Evolutionary conservation across 1,140 invertebrate species (phyloP), one percentile per base, ranked within the genome.

Genomic region (Drosophila aff.): DNA sequence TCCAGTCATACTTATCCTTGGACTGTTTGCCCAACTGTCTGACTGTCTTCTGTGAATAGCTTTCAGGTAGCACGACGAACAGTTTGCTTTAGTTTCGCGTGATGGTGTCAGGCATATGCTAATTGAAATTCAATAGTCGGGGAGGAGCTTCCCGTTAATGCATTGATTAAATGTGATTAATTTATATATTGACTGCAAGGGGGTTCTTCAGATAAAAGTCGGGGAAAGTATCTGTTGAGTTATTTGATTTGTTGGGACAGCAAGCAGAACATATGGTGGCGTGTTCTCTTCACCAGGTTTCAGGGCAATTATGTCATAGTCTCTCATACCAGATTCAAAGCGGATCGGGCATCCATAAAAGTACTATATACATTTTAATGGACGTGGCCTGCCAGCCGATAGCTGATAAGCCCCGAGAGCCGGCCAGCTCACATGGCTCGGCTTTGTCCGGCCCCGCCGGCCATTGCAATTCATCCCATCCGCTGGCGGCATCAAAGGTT

Each of bases 21-120:
- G 13, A 46, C 40, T 71, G 61, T 81, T 84, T 84, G 78, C 53
- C 41, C 72, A 76, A 46, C 64, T 61, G 81, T 75, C 81, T 80
- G 57, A 21, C 36, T 71, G 15, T 21, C 50, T 36, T 33, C 18
- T 53, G 52, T 38, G 3, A 60, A 50, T 31, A 47, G 43, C 38
- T 44, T 49, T 58, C 55, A 63, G 55, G 47, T 73, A 23, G 46
- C 26, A 43, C 40, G 68, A 40, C 33, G 1, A 15, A 33, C 33
- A 53, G 28, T 46, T 76, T 66, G 46, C 44, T 33, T 46, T 41
- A 53, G 44, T 46, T 41, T 66, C 38, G 50, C 47, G 53, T 66
- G 61, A 66, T 76, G 21, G 33, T 76, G 40, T 23, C 72, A 53
- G 41, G 16, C 47, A 44, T 38, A 66, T 76, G 74, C 46, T 76